Evolutionary conservation across 2,113 vertebrate genomes (phyloP), one percentile per base, ranked within the genome.

Genomic region (Epinephelus lanceolatus): DNA sequence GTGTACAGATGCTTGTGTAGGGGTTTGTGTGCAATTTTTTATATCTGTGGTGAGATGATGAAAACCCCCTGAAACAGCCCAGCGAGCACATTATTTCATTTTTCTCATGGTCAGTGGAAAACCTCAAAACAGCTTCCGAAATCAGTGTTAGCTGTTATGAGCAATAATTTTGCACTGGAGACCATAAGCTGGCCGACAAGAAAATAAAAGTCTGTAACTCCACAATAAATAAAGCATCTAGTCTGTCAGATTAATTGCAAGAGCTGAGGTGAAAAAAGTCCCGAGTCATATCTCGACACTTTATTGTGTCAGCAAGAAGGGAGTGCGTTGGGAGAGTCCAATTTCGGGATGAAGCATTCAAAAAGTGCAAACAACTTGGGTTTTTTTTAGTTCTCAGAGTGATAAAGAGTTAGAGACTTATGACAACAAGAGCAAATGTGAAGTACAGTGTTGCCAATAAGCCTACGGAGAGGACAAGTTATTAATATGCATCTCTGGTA

Each of bases 21-120:
- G 33, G 13, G 25, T 71, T 42, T 79, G 73, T 80, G 42, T 78
- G 60, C 49, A 10, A 17, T 55, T 81, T 83, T 76, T 86, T 68
- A 40, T 81, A 51, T 83, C 68, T 13, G 57, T 3, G 1, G 56
- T 53, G 37, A 78, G 77, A 86, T 89, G 84, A 90, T 89, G 85
- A 86, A 91, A 90, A 87, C 0, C 55, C 37, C 57, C 60, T 85
- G 71, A 86, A 94, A 91, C 60, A 84, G 71, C 77, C 17, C 75
- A 65, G 70, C 17, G 40, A 88, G 70, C 73, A 78, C 78, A 83
- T 71, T 71, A 73, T 75, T 83, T 86, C 30, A 84, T 86, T 82
- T 86, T 76, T 61, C 66, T 81, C 52, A 25, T 65, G 76, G 83
- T 74, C 85, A 81, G 81, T 56, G 70, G 21, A 83, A 89, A 71